Base-by-base conservation (phyloP, 1,140 invertebrate genomes). In the Trachymyrmex cornetzi region DNA sequence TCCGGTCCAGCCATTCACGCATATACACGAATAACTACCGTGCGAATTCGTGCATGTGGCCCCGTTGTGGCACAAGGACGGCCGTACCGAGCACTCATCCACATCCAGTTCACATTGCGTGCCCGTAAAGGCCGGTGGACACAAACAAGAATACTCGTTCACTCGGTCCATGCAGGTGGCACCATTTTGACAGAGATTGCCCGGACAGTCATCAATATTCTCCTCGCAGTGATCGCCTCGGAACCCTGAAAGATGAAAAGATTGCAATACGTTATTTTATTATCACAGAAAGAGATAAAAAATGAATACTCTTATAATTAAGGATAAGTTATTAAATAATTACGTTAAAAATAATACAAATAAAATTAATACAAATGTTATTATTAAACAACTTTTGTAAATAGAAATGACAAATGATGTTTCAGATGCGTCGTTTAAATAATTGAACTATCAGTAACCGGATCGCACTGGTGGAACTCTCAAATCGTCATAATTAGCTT, bases 1-100 rank as follows among this genome's bases (percentile, higher is more conserved):
- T 4, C 98, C 98, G 0, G 98, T 98, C 98, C 98, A 99, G 22
- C 98, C 98, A 93, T 99, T 99, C 48, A 99, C 98, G 94, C 99
- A 99, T 92, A 99, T 99, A 95, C 99, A 99, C 1, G 98, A 98
- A 95, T 98, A 99, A 7, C 98, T 97, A 57, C 98, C 98, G 30
- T 97, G 96, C 0, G 98, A 97, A 95, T 99, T 99, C 48, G 98
- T 98, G 93, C 99, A 99, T 2, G 98, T 99, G 2, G 98, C 99
- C 0, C 98, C 98, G 94, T 99, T 99, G 95, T 98, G 98, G 91
- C 99, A 99, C 1, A 98, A 97, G 64, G 97, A 97, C 0, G 98
- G 98, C 77, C 97, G 96, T 91, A 98, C 94, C 63, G 97, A 97
- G 91, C 98, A 98, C 93, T 98, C 98, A 93, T 98, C 98, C 44